Base-by-base conservation (phyloP, 1,140 invertebrate genomes). In the Microplitis mediator region DNA sequence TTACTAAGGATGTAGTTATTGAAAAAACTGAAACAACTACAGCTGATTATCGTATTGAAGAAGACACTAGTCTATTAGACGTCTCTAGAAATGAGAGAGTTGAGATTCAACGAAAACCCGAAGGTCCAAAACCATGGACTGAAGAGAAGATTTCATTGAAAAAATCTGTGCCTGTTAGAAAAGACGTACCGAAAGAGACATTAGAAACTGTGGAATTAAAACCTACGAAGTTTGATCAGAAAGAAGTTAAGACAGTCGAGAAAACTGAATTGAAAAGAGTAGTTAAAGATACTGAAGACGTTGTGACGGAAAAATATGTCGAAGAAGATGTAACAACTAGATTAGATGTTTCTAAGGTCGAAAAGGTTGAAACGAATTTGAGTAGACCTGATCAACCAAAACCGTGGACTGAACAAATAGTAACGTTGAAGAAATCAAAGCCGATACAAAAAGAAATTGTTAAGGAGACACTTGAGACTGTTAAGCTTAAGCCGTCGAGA, bases 401-500 rank as follows among this genome's bases (percentile, higher is more conserved):
- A 71, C 84, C 86, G 14, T 90, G 90, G 89, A 90, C 85, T 31
- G 86, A 90, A 77, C 81, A 88, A 78, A 80, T 79, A 75, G 78
- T 85, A 39, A 75, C 76, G 63, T 64, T 88, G 14, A 85, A 85
- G 62, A 81, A 78, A 64, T 75, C 81, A 2, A 75, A 75, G 60
- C 75, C 78, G 62, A 76, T 82, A 62, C 79, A 72, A 45, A 86
- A 85, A 75, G 81, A 83, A 78, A 77, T 84, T 50, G 69, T 75
- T 11, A 82, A 82, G 71, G 79, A 81, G 36, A 77, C 69, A 13
- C 5, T 80, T 4, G 81, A 83, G 32, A 70, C 60, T 39, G 76
- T 90, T 52, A 87, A 88, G 75, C 77, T 91, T 11, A 90, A 90
- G 75, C 88, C 88, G 31, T 84, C 87, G 0, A 88, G 88, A 77